Base-by-base conservation (phyloP, 2,113 vertebrate species). In the Gavia stellata region DNA sequence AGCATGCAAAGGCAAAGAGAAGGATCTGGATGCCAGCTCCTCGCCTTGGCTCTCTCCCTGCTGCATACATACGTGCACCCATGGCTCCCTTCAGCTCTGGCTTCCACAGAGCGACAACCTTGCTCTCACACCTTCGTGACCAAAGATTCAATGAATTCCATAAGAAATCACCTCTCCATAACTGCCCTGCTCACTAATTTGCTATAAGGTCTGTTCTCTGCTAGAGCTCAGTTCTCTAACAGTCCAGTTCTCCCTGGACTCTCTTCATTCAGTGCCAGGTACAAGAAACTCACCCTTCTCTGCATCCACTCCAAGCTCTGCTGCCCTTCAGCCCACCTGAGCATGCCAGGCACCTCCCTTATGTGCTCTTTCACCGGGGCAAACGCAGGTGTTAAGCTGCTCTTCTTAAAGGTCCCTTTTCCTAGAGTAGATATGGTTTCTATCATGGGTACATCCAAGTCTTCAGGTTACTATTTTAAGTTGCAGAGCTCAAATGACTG, bases 401-500 rank as follows among this genome's bases (percentile, higher is more conserved):
- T 77, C 45, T 86, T 63, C 21, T n/a, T 29, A 58, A 86, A 70
- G 29, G 42, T 78, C 50, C 26, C 11, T 65, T 59, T 68, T 59
- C 53, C 79, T 61, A 45, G 21, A 61, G 62, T 6, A 49, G 67
- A 9, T 49, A 38, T 3, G 0, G 0, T 73, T 91, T 84, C 45
- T 94, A 4, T 61, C 58, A n/a, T 26, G 31, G 56, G 38, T 18
- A 26, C 53, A 86, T 59, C 25, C 42, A 58, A 80, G 53, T 56
- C 15, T 93, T 82, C 9, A 72, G 25, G 38, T 65, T 80, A 18
- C 92, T 88, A 29, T 81, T 96, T 86, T 83, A 74, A 78, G 7
- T 34, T 71, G 13, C 33, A 74, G 55, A 82, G 50, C 75, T 82
- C 40, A 80, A 88, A 42, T 45, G 61, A 65, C 34, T 47, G 74